Percentiles rank a stretch among this genome's conserved stretches.
Evolutionary conservation across 2,888 invertebrate species (phyloP).

Genomic region (Drosophila cracens): DNA sequence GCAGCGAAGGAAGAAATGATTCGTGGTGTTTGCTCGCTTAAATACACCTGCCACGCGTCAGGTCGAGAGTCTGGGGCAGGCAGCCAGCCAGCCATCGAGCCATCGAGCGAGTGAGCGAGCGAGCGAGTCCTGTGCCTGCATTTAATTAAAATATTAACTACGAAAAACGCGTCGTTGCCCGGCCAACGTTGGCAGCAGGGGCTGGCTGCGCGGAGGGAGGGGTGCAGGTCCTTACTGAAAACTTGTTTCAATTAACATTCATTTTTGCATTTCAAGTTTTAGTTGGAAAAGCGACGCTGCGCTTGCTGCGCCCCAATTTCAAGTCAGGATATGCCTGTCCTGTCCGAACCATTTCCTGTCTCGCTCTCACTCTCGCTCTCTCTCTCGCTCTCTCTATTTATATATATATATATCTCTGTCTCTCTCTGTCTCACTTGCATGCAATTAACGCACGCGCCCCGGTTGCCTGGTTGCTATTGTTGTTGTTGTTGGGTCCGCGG

Average conservation of each 20-base stretch:
- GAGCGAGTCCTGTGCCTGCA: conserved; percentile 70
- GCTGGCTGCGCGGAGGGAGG: conserved; percentile 1
- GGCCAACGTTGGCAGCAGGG: conserved; percentile 23
- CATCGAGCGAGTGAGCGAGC: conserved; percentile 21
- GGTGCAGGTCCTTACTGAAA: conserved; percentile 59
- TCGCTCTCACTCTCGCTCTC: neutral
- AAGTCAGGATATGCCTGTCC: conserved; percentile 59
- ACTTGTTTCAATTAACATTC: conserved; percentile 78
- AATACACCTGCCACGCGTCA: conserved; percentile 85
- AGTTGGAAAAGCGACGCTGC: conserved; percentile 59
- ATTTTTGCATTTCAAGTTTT: conserved; percentile 76
- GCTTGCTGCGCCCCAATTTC: conserved; percentile 25
- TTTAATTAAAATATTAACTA: conserved; percentile 83
- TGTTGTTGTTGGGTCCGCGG: conserved; percentile 19
- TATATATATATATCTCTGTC: neutral
- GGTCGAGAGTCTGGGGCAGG: conserved; percentile 29
- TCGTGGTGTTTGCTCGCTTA: conserved; percentile 66
- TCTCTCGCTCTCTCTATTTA: neutral
- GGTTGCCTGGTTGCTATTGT: conserved; percentile 10
- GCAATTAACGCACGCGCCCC: conserved; percentile 73
- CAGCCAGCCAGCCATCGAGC: neutral
- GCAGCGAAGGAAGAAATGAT: conserved; percentile 38
- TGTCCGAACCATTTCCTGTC: neutral
- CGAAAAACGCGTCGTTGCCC: conserved; percentile 57
- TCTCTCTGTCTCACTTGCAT: conserved; percentile 40